Base-by-base conservation (phyloP, 1,140 invertebrate genomes). In the Himalopsyche phryganea region DNA sequence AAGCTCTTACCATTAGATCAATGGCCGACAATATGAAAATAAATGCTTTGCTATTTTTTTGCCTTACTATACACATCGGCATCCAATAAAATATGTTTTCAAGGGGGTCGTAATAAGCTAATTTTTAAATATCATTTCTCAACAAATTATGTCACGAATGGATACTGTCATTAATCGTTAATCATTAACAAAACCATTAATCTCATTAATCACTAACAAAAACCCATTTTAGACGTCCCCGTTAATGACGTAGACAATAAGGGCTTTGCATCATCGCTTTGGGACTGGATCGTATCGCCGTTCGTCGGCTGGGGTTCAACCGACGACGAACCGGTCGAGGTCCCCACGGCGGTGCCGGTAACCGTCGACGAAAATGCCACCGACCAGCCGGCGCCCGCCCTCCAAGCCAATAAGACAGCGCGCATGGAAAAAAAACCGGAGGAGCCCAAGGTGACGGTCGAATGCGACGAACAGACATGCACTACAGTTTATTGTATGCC, bases 211-310 rank as follows among this genome's bases (percentile, higher is more conserved):
- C 23, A 28, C 23, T 28, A 28, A 28, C 23, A 28, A n/a, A n/a
- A 28, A 5, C 23, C 23, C 23, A 28, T 28, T 28, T 9, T 28
- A 28, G 23, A 28, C 9, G 23, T 28, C 9, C n/a, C n/a, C n/a
- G 9, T 5, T 3, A 28, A 36, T 10, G n/a, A 54, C 7, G 19
- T 52, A 40, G 66, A 74, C 51, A 69, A 68, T 28, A 73, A 71
- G 54, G 74, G 75, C 45, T 69, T 73, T 51, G 67, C 67, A 54
- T 74, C 72, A 5, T 72, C 72, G 20, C 45, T 76, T 58, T 78
- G 76, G 76, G 70, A 69, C 38, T 78, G 74, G 74, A 66, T 78
- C 63, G 72, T 68, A 10, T 75, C 76, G 64, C 76, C 76, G 5
- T 76, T 76, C 50, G 60, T 67, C 10, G 74, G 73, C 67, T 78